Percentiles rank a stretch among this genome's conserved stretches.
These are phyloP conservation scores for Penelope pileata DNA, from an alignment of 2,113 vertebrate species.

Conservation along the genomic window DNA sequence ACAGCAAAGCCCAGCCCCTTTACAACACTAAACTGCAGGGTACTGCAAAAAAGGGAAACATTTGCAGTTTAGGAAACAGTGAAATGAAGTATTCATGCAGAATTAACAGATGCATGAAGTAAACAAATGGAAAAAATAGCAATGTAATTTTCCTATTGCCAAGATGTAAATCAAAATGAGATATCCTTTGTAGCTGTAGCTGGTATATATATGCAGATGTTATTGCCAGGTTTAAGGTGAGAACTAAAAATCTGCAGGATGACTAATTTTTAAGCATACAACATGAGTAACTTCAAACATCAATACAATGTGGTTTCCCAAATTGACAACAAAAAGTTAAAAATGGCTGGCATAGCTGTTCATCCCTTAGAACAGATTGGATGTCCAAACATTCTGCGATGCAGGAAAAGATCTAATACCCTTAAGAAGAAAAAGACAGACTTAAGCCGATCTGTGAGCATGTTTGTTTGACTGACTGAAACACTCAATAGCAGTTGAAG, in stretches of 20 bases:
- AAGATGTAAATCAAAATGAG: not conserved
- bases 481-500: conserved; percentile 12
- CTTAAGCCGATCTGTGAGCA: not conserved
- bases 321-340: not conserved
- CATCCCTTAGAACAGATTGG: not conserved
- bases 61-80: not conserved
- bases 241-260: not conserved
- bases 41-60: not conserved
- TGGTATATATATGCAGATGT: not conserved
- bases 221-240: not conserved
- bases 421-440: not conserved
- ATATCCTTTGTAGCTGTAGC: not conserved
- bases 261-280: not conserved
- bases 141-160: not conserved
- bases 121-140: conserved; percentile 24
- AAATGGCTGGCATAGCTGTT: not conserved
- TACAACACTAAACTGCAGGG: fast-evolving
- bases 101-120: conserved; percentile 7
- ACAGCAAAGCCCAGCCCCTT: not conserved
- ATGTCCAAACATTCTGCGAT: conserved; percentile 1
- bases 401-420: not conserved
- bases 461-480: conserved; percentile 37
- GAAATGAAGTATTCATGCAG: not conserved
- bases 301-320: not conserved
- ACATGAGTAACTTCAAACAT: not conserved